Evolutionary conservation across 1,140 invertebrate genomes (phyloP).

Genomic region (Conus ventricosus): DNA sequence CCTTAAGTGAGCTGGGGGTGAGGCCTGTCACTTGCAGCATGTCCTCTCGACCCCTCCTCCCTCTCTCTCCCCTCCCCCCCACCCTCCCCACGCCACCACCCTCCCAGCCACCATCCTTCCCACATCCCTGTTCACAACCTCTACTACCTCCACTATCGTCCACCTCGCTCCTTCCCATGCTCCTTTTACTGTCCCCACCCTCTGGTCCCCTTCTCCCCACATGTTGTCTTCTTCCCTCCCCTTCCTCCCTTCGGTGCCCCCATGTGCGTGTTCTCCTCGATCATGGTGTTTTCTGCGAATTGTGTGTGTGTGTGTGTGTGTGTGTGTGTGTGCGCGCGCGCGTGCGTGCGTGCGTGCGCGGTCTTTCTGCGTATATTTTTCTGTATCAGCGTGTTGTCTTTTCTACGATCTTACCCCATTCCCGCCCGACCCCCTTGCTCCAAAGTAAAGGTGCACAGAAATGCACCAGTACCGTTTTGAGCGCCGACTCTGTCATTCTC

Average conservation of each 20-base stretch:
- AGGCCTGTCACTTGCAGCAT: conserved; percentile 11
- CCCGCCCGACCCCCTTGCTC: too few species aligned
- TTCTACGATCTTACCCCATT: too few species aligned
- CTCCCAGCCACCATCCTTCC: neutral
- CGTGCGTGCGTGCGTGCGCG: too few species aligned
- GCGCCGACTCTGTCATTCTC: neutral
- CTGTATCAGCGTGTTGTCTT: too few species aligned
- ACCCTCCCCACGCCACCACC: neutral
- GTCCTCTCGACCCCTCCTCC: neutral
- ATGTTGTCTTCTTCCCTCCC: neutral
- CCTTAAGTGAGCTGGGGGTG: conserved; percentile 5
- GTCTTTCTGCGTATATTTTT: too few species aligned
- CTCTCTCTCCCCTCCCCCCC: neutral
- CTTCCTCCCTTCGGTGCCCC: neutral
- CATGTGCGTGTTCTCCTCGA: too few species aligned
- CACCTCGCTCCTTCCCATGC: neutral
- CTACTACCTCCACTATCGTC: neutral
- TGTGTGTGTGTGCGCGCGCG: too few species aligned
- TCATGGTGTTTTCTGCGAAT: neutral
- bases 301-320: too few species aligned
- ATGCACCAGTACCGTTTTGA: too few species aligned
- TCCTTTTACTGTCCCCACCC: neutral
- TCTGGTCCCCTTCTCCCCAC: neutral
- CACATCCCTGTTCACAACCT: too few species aligned
- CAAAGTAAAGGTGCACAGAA: too few species aligned